Conservation (phyloP, 2,888 invertebrate species). For the Drosophila ustulata region DNA sequence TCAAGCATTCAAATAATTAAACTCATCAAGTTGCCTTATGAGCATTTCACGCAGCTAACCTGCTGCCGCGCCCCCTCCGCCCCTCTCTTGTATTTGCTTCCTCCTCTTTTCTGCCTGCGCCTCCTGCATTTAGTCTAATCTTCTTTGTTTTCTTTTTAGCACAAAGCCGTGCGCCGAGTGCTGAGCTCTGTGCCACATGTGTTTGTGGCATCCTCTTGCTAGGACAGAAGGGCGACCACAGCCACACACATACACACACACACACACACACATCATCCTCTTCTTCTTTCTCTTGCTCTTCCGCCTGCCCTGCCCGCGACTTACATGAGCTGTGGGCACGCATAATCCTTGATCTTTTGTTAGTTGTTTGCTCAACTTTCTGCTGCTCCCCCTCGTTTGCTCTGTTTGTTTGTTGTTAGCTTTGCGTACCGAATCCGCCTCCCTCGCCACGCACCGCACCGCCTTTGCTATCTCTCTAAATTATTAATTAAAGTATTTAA, state of each 20-base stretch:
- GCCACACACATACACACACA: conserved; percentile 34
- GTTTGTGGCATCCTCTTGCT: conserved; percentile 4
- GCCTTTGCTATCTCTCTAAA: conserved; percentile 66
- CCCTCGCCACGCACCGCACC: background rate
- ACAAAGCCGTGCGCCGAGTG: conserved; percentile 46
- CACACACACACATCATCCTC: background rate
- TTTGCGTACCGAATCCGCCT: background rate
- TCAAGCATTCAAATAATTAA: conserved; percentile 83
- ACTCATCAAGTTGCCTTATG: conserved; percentile 79
- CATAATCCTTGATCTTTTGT: conserved; percentile 83
- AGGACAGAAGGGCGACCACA: conserved; percentile 50
- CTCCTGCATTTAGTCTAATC: conserved; percentile 67
- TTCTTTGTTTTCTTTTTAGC: conserved; percentile 75
- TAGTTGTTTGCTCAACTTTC: conserved; percentile 79
- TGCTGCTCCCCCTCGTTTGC: conserved; percentile 28
- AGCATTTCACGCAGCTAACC: conserved; percentile 48
- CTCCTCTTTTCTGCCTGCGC: background rate
- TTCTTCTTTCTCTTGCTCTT: background rate
- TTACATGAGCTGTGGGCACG: conserved; percentile 48
- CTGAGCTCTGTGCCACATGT: conserved; percentile 21
- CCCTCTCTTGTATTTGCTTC: conserved; percentile 3
- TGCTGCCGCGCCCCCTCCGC: background rate
- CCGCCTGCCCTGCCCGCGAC: background rate
- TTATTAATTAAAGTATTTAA: conserved; percentile 84
- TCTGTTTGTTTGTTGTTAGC: conserved; percentile 6